Conservation (phyloP, 2,797 vertebrate species). For the Oreonectes daqikongensis region DNA sequence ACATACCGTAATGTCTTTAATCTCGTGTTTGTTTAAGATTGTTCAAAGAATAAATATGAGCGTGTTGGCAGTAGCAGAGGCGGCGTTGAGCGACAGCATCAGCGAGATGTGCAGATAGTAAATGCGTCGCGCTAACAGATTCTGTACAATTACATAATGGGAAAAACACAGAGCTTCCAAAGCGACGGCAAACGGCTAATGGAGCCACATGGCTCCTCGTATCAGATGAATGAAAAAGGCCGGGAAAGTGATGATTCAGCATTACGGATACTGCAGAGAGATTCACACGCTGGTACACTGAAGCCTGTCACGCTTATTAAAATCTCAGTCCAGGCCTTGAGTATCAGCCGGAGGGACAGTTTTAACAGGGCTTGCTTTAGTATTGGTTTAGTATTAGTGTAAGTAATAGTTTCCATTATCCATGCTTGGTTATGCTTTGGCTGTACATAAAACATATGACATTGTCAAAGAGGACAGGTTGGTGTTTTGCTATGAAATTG, state of each 20-base stretch:
- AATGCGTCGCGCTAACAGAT: conserved; percentile 26
- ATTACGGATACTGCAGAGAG: conserved; percentile 7
- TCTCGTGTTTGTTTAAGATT: background rate
- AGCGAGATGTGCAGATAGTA: background rate
- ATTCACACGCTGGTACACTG: conserved; percentile 4
- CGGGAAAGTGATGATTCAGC: conserved; percentile 21
- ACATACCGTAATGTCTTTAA: conserved; percentile 9
- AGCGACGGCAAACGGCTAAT: conserved; percentile 8
- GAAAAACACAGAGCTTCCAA: conserved; percentile 32
- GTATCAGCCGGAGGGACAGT: conserved; percentile 9
- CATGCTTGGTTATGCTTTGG: conserved; percentile 9
- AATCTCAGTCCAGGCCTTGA: conserved; percentile 5
- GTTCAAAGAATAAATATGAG: background rate
- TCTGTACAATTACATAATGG: conserved; percentile 37
- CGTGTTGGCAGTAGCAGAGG: background rate
- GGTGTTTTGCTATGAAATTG: too few species aligned
- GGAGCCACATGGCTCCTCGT: background rate
- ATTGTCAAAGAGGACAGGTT: background rate
- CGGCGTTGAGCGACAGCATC: background rate
- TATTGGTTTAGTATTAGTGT: background rate
- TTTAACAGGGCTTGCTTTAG: background rate
- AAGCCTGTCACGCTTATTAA: conserved; percentile 24
- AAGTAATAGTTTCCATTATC: conserved; percentile 19
- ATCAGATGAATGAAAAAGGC: background rate
- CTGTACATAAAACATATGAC: background rate